Conservation (phyloP, 2,113 vertebrate species). For the Arenaria interpres region DNA sequence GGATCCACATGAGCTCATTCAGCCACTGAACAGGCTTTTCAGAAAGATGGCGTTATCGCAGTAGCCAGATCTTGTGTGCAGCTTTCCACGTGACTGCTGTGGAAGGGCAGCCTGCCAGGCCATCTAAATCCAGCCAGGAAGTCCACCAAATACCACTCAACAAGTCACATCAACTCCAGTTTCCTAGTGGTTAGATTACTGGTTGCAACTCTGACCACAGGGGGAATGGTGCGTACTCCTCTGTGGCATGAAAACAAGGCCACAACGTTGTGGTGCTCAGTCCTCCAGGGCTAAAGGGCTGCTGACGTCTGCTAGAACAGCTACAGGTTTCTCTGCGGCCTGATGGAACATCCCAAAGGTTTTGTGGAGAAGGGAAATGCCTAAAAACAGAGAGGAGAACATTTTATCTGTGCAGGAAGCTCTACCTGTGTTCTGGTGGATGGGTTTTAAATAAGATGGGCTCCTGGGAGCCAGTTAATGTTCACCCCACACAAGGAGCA, state of each 20-base stretch:
- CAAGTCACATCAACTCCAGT: not conserved
- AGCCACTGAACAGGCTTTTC: not conserved
- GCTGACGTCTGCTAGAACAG: not conserved
- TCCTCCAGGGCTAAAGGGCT: not conserved
- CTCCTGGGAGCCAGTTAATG: not conserved
- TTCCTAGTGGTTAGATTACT: not conserved
- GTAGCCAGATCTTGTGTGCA: not conserved
- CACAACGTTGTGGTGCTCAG: not conserved
- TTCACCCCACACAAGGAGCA: not conserved
- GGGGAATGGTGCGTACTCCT: not conserved
- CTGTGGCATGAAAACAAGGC: not conserved
- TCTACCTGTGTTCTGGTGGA: not conserved
- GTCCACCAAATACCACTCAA: not conserved
- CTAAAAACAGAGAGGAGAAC: not conserved
- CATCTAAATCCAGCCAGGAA: not conserved
- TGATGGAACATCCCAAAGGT: not conserved
- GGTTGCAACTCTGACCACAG: not conserved
- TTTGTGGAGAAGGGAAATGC: not conserved
- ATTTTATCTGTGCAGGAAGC: not conserved
- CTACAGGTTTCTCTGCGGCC: not conserved
- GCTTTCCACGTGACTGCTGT: not conserved
- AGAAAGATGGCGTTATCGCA: not conserved
- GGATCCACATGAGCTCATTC: not conserved
- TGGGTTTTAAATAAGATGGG: not conserved
- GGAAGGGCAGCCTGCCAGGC: not conserved